Base-by-base conservation (phyloP, 2,113 vertebrate species). In the Pluvialis apricaria region DNA sequence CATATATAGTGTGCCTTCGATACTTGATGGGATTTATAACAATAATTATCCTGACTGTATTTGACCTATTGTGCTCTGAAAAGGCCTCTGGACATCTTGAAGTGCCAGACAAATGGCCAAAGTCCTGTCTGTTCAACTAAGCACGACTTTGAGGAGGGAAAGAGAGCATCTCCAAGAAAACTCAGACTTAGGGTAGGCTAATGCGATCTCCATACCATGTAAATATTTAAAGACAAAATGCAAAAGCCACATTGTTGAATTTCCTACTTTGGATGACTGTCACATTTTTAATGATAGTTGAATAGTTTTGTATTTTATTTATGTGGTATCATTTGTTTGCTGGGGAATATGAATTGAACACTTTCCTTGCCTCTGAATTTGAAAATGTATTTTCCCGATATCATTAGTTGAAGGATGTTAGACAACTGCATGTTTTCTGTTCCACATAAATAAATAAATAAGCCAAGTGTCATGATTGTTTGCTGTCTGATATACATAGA, bases 281-380 rank as follows among this genome's bases (percentile, higher is more conserved):
- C 96, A 96, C 92, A 90, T 95, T 97, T 97, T 96, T 96, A 96
- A 96, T 97, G 97, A 65, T 73, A 94, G 86, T 88, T 90, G 93
- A 94, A 95, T 96, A 77, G 96, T 97, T 97, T 92, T 95, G 94
- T 97, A 91, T 97, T 97, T 97, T 97, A 97, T 97, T 96, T 97
- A 97, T 96, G 93, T 95, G 94, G 83, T 96, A 42, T 95, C 87
- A 96, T 95, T 97, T 97, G 92, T 96, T 96, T 95, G 87, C 79
- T 55, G 54, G 82, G 45, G 62, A 96, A 90, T 94, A 73, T 28
- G 93, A 93, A 93, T 95, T 88, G 90, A 93, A 95, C 0, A 0
- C 71, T 88, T 95, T 88, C 71, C 66, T 94, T 95, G 78, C 91
- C 71, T 94, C 64, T 94, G 92, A 87, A 97, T 96, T 61, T 68